A percentile compares a stretch with the other conserved stretches of the same genome.
Evolutionary conservation across 2,113 vertebrate species (phyloP).

Genomic region (Rhegmatorhina hoffmannsi): DNA sequence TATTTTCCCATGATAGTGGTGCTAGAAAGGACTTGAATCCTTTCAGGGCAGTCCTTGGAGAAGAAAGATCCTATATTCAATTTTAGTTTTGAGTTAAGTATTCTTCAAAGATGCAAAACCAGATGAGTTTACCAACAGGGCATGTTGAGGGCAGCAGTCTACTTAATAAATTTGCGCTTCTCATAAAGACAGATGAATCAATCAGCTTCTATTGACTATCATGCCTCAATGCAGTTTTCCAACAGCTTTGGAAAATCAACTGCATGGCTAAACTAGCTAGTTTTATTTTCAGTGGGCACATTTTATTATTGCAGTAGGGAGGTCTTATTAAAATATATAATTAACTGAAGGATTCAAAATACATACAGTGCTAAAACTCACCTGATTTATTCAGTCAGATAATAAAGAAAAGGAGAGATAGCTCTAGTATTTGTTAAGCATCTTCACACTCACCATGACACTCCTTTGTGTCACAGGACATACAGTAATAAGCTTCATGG

Average conservation of each 20-base stretch:
- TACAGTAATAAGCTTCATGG: background rate
- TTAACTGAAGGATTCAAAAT: background rate
- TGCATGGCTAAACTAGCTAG: background rate
- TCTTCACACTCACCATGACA: background rate
- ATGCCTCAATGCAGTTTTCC: background rate
- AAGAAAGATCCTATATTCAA: background rate
- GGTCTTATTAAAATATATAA: background rate
- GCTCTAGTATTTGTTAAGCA: background rate
- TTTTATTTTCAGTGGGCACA: background rate
- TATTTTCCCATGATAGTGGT: background rate
- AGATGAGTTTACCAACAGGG: background rate
- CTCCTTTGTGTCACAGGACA: background rate
- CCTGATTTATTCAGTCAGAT: background rate
- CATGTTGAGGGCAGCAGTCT: background rate
- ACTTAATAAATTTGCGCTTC: background rate
- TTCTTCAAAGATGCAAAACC: background rate
- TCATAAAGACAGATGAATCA: background rate
- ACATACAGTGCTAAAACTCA: background rate
- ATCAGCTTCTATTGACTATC: background rate
- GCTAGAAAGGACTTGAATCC: background rate
- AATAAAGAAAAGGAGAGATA: background rate
- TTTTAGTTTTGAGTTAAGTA: background rate
- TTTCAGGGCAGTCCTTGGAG: background rate
- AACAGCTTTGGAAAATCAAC: background rate
- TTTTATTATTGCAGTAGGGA: background rate